Evolutionary conservation across 2,888 invertebrate species (phyloP), one percentile per base, ranked within the genome.

Genomic region (Steinernema scapterisci): DNA sequence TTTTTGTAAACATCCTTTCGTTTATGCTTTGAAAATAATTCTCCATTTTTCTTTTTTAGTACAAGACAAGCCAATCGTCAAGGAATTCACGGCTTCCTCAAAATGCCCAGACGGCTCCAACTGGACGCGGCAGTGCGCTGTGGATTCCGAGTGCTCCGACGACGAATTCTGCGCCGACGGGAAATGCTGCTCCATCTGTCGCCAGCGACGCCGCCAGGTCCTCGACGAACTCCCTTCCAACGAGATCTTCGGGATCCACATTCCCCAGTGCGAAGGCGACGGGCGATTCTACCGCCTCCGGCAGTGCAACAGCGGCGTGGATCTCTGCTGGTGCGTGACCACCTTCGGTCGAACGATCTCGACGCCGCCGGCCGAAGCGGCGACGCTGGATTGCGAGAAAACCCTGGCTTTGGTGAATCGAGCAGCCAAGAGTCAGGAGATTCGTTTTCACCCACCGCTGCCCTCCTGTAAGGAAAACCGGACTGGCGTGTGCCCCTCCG

Each of bases 151-250:
- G 45, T 79, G 79, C 43, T n/a, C 75, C 54, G 51, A 70, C 27
- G 79, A 78, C 51, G 79, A 79, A 80, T 52, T 80, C 13, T 79
- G 79, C 56, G 77, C 79, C 3, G 73, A 76, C 27, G 79, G 79
- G 23, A 79, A 79, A 48, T 79, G 79, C 38, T 79, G 79, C 51
- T 46, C 79, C 6, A 63, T 76, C 16, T 25, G 44, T 27, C 43
- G 31, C 13, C 75, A 80, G 9, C 71, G 73, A 25, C 75, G 79
- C 7, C 43, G 76, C n/a, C 77, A 75, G 25, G 70, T 73, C 16
- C 70, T 79, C 19, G 73, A 73, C 9, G 79, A 79, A 44, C 45
- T 73, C 44, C 63, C 72, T 74, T 13, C 52, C 31, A 46, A 52
- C 72, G 72, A 72, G 43, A 44, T 71, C 19, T 54, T 70, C 63